Conservation (phyloP, 2,888 invertebrate genomes). For the Leptopterna dolabrata region DNA sequence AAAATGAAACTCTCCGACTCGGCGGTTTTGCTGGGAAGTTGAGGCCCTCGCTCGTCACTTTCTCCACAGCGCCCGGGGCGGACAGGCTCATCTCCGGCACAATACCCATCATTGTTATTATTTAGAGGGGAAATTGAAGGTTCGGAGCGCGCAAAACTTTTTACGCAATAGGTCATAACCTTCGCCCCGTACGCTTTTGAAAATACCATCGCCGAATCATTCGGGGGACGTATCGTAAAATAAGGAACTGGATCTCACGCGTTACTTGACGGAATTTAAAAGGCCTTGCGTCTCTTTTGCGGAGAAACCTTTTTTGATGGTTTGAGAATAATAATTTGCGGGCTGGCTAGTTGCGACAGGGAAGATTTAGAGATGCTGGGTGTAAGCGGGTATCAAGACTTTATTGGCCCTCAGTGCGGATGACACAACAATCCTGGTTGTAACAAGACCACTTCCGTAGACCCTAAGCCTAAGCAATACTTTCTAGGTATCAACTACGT, state of each 20-base stretch:
- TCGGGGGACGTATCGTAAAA: background rate
- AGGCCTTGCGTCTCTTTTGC: background rate
- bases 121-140: slow-evolving; percentile 11
- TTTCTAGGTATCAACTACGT: too few relatives aligned
- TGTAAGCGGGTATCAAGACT: background rate
- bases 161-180: slow-evolving; percentile 11
- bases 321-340: slow-evolving; percentile 7
- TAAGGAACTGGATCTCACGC: slow-evolving; percentile 7
- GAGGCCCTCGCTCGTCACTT: background rate
- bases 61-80: background rate
- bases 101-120: slow-evolving; percentile 8
- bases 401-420: background rate
- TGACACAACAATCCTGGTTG: background rate
- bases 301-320: background rate
- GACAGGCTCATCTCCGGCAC: slow-evolving; percentile 8
- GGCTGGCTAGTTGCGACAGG: background rate
- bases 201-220: slow-evolving; percentile 3
- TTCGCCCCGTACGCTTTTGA: slow-evolving; percentile 2
- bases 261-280: slow-evolving; percentile 3
- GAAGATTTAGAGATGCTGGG: background rate
- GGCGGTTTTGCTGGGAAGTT: background rate
- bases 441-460: too few relatives aligned
- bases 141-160: background rate
- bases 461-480: too few relatives aligned
- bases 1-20: background rate